A percentile compares a stretch with the other conserved stretches of the same genome.
Conservation (phyloP, 2,113 vertebrate species). For the Xiphorhynchus elegans region DNA sequence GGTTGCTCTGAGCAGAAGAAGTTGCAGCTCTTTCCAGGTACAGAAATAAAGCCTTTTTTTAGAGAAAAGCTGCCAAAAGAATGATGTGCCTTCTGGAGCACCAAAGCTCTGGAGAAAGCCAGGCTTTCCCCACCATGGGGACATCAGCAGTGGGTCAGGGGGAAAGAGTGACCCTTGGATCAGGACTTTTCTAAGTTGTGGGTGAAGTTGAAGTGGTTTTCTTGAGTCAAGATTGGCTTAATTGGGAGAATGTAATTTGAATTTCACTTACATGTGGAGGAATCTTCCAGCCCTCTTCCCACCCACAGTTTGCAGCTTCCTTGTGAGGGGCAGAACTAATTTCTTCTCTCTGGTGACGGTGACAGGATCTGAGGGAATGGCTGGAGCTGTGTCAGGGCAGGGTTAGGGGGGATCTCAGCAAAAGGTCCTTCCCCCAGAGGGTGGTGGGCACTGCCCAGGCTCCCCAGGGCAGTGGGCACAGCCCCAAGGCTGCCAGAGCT, state of each 20-base stretch:
- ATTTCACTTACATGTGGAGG: neutral
- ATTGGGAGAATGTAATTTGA: neutral
- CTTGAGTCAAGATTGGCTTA: neutral
- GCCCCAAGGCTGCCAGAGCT: neutral
- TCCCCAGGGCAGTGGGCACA: neutral
- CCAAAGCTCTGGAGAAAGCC: neutral
- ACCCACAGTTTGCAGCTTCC: neutral
- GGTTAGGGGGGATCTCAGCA: neutral
- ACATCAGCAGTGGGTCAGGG: neutral
- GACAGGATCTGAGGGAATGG: neutral
- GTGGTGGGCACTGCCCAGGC: neutral
- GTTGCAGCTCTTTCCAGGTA: neutral
- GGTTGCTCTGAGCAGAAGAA: neutral
- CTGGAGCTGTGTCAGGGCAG: neutral
- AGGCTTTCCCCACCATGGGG: neutral
- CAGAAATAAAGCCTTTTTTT: accelerated
- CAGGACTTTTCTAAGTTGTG: neutral
- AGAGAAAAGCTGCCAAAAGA: neutral
- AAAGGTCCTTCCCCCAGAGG: neutral
- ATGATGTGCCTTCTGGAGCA: accelerated
- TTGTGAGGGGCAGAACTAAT: neutral
- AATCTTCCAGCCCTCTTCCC: neutral
- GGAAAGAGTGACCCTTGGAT: neutral
- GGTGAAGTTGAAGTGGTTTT: neutral
- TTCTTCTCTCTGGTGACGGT: neutral